These are phyloP conservation scores for Platysternon megacephalum DNA, from an alignment of 2,113 vertebrate species.

Conservation along the genomic window DNA sequence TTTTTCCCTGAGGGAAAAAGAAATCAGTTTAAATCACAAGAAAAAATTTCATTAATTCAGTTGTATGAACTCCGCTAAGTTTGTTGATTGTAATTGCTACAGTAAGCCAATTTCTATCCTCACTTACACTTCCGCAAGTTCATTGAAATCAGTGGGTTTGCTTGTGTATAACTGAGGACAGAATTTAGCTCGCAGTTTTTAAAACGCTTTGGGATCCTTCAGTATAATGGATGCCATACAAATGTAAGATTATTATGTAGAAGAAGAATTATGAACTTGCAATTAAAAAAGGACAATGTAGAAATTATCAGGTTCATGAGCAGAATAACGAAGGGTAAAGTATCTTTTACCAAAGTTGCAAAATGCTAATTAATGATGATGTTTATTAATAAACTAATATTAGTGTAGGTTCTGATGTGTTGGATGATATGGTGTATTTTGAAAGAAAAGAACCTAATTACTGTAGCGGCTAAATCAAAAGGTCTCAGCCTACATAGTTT, in stretches of 20 bases:
- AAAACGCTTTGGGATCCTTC: slow-evolving; percentile 37
- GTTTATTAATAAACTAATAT: slow-evolving; percentile 61
- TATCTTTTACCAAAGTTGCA: slow-evolving; percentile 7
- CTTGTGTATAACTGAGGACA: not conserved
- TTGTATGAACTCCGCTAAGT: slow-evolving; percentile 47
- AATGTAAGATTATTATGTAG: slow-evolving; percentile 51
- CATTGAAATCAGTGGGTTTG: slow-evolving; percentile 24
- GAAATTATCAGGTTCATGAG: slow-evolving; percentile 56
- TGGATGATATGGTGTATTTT: not conserved
- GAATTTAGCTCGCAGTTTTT: slow-evolving; percentile 46
- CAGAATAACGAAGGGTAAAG: slow-evolving; percentile 59
- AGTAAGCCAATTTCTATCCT: slow-evolving; percentile 41
- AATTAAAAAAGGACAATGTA: slow-evolving; percentile 71
- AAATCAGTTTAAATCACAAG: slow-evolving; percentile 4
- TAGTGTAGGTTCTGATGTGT: slow-evolving; percentile 3
- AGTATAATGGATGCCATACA: slow-evolving; percentile 44
- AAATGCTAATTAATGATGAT: slow-evolving; percentile 57
- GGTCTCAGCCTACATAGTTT: not conserved
- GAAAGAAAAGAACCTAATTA: not conserved
- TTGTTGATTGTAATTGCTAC: slow-evolving; percentile 43
- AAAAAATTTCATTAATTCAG: slow-evolving; percentile 15
- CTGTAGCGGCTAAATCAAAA: not conserved
- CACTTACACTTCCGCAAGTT: slow-evolving; percentile 27
- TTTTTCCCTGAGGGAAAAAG: slow-evolving; percentile 12
- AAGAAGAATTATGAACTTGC: slow-evolving; percentile 44